Evolutionary conservation across 2,797 vertebrate genomes (phyloP), one percentile per base, ranked within the genome.

Genomic region (Microtus obscurus): DNA sequence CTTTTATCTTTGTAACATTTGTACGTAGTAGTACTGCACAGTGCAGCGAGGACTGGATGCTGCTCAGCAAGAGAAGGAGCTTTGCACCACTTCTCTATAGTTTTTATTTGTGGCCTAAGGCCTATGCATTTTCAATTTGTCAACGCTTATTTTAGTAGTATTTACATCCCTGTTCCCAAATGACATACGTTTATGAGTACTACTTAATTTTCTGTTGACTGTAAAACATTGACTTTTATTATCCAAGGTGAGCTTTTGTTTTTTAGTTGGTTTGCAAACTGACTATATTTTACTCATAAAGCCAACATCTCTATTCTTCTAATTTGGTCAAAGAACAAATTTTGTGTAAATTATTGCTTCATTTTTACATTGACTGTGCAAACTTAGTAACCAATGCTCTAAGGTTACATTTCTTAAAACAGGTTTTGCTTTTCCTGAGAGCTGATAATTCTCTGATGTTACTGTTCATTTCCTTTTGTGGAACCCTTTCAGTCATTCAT

Each of bases 371-470:
- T 74, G 23, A 59, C 48, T 78, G n/a, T 76, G 0, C 29, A 61
- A 45, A 87, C 6, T 65, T 61, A 88, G n/a, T 63, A 82, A 80
- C 14, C 16, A 48, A 37, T 13, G 5, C n/a, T 29, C 29, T 76
- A 25, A 17, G 37, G 45, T 34, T 73, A 16, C 48, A 11, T 25
- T 43, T 27, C 31, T 5, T 23, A 21, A 29, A 45, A 12, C 0
- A 34, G 21, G n/a, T 51, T 95, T 95, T 79, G 19, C 93, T 77
- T 96, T 93, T 31, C 71, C 61, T 56, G 67, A 85, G 79, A 74
- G 43, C 76, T 93, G 86, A 61, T 93, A 59, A 53, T 86, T 88
- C 16, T 74, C 77, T 40, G 11, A 9, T 88, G 13, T 61, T 65
- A 31, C 59, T 63, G 34, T 34, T 86, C 63, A 40, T 67, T 87